A percentile compares a stretch with the other conserved stretches of the same genome.
These are phyloP conservation scores for Perizoma flavofasciatum DNA, from an alignment of 2,888 invertebrate genomes.

Conservation along the genomic window DNA sequence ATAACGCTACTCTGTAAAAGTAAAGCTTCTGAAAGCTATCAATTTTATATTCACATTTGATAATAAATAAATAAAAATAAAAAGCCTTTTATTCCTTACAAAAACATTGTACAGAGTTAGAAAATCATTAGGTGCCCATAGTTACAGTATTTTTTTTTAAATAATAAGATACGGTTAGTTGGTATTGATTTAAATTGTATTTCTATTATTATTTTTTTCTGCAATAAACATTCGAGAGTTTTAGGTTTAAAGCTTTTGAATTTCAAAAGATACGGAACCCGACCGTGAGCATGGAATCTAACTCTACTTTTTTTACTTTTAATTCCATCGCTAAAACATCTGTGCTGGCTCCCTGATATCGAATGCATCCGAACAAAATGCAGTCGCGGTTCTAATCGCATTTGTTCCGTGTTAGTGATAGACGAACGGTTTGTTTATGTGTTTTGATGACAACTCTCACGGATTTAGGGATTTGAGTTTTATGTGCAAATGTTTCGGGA, in stretches of 20 bases:
- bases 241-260: neutral
- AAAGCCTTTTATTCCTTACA: too few species aligned
- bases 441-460: slow-evolving; percentile 55
- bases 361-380: slow-evolving; percentile 43
- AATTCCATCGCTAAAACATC: slow-evolving; percentile 73
- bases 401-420: slow-evolving; percentile 80
- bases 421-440: slow-evolving; percentile 77
- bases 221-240: too few species aligned
- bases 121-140: too few species aligned
- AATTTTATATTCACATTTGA: too few species aligned
- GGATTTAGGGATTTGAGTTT: slow-evolving; percentile 47
- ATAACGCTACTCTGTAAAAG: too few species aligned
- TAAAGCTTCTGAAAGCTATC: too few species aligned
- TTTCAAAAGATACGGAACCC: slow-evolving; percentile 14
- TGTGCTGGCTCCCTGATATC: slow-evolving; percentile 58
- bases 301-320: slow-evolving; percentile 48
- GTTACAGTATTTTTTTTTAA: too few species aligned
- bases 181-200: too few species aligned
- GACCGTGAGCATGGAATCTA: neutral
- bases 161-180: too few species aligned
- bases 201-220: too few species aligned
- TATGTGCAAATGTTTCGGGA: neutral
- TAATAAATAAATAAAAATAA: too few species aligned
- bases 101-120: too few species aligned
- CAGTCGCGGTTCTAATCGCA: slow-evolving; percentile 70